Evolutionary conservation across 1,140 invertebrate species (phyloP).

Genomic region (Pseudachorutes palmiensis): DNA sequence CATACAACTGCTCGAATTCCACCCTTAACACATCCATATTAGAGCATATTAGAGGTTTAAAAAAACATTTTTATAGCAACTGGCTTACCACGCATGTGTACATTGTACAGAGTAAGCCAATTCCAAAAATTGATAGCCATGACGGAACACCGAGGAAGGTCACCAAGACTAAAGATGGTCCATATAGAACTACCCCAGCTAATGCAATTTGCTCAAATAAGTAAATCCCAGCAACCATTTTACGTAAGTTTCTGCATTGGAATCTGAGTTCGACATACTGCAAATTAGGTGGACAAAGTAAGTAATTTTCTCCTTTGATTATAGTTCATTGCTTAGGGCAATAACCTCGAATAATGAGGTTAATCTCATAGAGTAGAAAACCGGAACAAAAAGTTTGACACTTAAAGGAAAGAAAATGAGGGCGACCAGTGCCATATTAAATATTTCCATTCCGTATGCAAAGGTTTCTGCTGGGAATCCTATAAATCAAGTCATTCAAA

Average conservation of each 20-base stretch:
- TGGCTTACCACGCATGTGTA: constrained; percentile 25
- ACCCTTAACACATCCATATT: constrained; percentile 11
- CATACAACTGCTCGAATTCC: constrained; percentile 29
- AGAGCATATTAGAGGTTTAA: background rate
- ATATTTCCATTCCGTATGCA: constrained; percentile 14
- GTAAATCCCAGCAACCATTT: constrained; percentile 18
- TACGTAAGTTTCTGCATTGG: constrained; percentile 8
- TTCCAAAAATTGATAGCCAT: constrained; percentile 15
- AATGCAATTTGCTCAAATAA: constrained; percentile 17
- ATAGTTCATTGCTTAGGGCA: no score
- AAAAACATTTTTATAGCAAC: background rate
- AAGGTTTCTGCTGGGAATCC: constrained; percentile 19
- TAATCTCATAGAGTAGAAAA: constrained; percentile 25
- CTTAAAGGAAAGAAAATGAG: constrained; percentile 21
- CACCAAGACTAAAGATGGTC: constrained; percentile 9
- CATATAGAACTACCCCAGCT: constrained; percentile 8
- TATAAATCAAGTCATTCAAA: background rate
- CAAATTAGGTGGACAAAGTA: constrained; percentile 4
- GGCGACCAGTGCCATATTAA: background rate
- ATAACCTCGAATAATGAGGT: constrained; percentile 28
- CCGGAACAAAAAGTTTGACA: constrained; percentile 21
- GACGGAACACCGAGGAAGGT: constrained; percentile 16
- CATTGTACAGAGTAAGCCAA: constrained; percentile 13
- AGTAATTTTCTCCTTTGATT: no score
- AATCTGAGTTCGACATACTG: constrained; percentile 29